phyloP scores from a whole-genome alignment of 2,888 invertebrate genomes.

The Meiosimyza decipiens region DNA sequence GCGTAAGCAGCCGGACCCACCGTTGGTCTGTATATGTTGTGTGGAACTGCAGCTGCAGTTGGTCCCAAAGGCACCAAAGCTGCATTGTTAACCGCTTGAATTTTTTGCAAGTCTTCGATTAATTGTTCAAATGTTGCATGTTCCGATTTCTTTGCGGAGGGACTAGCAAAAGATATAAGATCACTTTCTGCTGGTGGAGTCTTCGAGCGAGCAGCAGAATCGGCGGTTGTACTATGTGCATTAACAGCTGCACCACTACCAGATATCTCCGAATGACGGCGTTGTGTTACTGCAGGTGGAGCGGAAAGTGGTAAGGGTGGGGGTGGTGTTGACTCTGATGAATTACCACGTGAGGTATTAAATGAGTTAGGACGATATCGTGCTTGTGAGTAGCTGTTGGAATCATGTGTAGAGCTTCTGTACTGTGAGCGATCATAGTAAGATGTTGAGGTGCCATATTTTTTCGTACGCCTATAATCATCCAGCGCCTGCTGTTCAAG shows the following conservation, averaged over 20 bases:
- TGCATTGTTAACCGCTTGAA: slow-evolving; percentile 52
- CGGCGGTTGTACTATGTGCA: slow-evolving; percentile 25
- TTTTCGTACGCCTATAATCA: slow-evolving; percentile 75
- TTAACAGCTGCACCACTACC: slow-evolving; percentile 32
- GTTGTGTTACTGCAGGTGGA: slow-evolving; percentile 42
- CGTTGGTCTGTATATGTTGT: slow-evolving; percentile 34
- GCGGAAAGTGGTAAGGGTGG: slow-evolving; percentile 33
- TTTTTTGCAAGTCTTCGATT: slow-evolving; percentile 70
- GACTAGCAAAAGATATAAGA: slow-evolving; percentile 79
- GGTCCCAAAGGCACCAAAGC: slow-evolving; percentile 56
- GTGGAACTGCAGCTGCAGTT: slow-evolving; percentile 48
- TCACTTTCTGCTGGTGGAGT: slow-evolving; percentile 69
- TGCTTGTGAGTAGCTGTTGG: slow-evolving; percentile 43
- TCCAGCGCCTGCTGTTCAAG: slow-evolving; percentile 87
- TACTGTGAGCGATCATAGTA: slow-evolving; percentile 40
- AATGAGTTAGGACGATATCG: slow-evolving; percentile 14
- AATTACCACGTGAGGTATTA: slow-evolving; percentile 15
- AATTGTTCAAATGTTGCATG: slow-evolving; percentile 72
- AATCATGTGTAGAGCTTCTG: slow-evolving; percentile 37
- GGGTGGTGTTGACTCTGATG: slow-evolving; percentile 29
- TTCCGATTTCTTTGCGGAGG: slow-evolving; percentile 68
- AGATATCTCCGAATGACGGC: slow-evolving; percentile 56
- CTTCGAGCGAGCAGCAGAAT: slow-evolving; percentile 48
- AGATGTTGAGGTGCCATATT: slow-evolving; percentile 67
- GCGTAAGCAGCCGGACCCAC: slow-evolving; percentile 41